A percentile compares a stretch with the other conserved stretches of the same genome.
These are phyloP conservation scores for Lacanobia wlatinum DNA, from an alignment of 2,888 invertebrate species.

Conservation along the genomic window DNA sequence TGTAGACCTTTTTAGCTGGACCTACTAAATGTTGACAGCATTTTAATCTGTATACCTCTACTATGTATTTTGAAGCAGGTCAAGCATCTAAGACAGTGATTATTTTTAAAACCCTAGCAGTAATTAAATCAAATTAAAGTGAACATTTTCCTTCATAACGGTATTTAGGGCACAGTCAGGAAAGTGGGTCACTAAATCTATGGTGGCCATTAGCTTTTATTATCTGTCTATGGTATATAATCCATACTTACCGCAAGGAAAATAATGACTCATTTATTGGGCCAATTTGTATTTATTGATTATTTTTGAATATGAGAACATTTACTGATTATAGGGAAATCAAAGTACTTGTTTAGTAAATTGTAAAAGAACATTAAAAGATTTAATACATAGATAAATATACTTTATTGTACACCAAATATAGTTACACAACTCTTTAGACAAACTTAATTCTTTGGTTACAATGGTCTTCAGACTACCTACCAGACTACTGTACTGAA, in stretches of 20 bases:
- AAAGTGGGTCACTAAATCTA: conserved; percentile 39
- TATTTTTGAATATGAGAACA: neutral
- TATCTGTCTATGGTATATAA: neutral
- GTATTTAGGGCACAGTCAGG: neutral
- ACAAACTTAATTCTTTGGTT: too few species aligned
- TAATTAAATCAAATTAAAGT: conserved; percentile 18
- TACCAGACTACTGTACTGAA: too few species aligned
- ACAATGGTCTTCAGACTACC: too few species aligned
- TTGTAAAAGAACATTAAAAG: too few species aligned
- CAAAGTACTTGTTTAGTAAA: neutral
- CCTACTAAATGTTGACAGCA: neutral
- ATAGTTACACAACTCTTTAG: too few species aligned
- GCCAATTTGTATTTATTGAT: conserved; percentile 11
- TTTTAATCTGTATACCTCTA: neutral
- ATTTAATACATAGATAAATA: too few species aligned
- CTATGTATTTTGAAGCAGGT: too few species aligned
- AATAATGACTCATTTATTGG: conserved; percentile 7
- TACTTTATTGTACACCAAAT: too few species aligned
- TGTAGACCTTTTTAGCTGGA: neutral
- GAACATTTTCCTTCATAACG: neutral
- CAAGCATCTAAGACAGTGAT: neutral
- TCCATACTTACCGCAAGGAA: neutral
- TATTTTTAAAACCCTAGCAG: neutral
- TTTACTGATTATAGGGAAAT: neutral
- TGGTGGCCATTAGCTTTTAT: conserved; percentile 9